Evolutionary conservation across 2,888 invertebrate genomes (phyloP).

Genomic region (Tanytarsus gracilentus): DNA sequence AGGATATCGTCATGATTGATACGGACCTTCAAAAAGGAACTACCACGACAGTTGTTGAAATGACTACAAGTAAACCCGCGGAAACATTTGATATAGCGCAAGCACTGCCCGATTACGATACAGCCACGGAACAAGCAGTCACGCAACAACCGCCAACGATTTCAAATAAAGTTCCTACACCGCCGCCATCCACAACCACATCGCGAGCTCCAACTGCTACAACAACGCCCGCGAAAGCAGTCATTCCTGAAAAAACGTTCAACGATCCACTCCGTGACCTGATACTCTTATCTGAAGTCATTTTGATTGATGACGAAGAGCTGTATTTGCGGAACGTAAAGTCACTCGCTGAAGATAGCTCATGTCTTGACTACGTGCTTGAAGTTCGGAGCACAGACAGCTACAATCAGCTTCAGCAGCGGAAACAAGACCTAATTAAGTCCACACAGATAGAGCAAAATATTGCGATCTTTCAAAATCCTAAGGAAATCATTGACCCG

Average conservation of each 20-base stretch:
- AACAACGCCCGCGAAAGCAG: constrained; percentile 30
- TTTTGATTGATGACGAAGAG: constrained; percentile 34
- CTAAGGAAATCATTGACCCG: constrained; percentile 41
- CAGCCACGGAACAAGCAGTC: constrained; percentile 9
- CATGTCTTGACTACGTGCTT: constrained; percentile 49
- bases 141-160: constrained; percentile 30
- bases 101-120: constrained; percentile 17
- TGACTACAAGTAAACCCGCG: constrained; percentile 29
- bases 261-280: constrained; percentile 57
- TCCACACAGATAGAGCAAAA: constrained; percentile 39
- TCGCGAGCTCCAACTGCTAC: constrained; percentile 24
- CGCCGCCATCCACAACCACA: constrained; percentile 29
- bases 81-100: constrained; percentile 18
- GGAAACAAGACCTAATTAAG: constrained; percentile 38
- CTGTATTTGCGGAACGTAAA: constrained; percentile 46
- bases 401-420: constrained; percentile 26
- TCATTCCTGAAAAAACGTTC: constrained; percentile 34
- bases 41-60: constrained; percentile 29
- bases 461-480: constrained; percentile 38
- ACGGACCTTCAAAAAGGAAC: constrained; percentile 30
- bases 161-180: constrained; percentile 19
- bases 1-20: constrained; percentile 53
- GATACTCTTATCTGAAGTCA: constrained; percentile 47
- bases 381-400: constrained; percentile 33
- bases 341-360: constrained; percentile 53